Percentiles rank a stretch among this genome's conserved stretches.
These are phyloP conservation scores for Drosophila grimshawi DNA, from an alignment of 1,140 invertebrate species.

Conservation along the genomic window DNA sequence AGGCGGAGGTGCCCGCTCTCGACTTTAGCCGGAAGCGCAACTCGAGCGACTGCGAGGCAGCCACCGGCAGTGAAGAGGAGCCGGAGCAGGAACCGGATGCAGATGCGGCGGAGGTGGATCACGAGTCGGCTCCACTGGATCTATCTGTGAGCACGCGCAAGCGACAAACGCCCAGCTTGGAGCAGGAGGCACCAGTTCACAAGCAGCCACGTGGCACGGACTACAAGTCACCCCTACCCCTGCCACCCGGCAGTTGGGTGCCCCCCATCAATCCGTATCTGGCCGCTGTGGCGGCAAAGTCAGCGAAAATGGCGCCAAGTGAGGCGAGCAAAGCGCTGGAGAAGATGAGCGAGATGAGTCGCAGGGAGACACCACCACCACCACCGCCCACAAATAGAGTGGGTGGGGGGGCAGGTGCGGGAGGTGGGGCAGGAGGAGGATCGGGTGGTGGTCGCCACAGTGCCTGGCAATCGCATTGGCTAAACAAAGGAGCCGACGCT, in stretches of 20 bases:
- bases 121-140: constrained; percentile 90
- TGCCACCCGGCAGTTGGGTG: constrained; percentile 89
- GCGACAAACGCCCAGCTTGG: constrained; percentile 85
- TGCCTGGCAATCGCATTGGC: constrained; percentile 97
- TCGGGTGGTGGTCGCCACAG: constrained; percentile 89
- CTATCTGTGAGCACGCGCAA: constrained; percentile 91
- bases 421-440: constrained; percentile 62
- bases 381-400: constrained; percentile 30
- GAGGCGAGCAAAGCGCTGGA: constrained; percentile 94
- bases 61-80: constrained; percentile 46
- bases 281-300: constrained; percentile 88
- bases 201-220: constrained; percentile 88
- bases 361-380: constrained; percentile 85
- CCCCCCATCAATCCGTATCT: constrained; percentile 92
- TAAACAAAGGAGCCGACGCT: constrained; percentile 96
- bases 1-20: constrained; percentile 86
- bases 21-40: constrained; percentile 90
- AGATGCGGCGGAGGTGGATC: constrained; percentile 16
- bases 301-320: constrained; percentile 87
- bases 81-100: constrained; percentile 48
- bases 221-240: constrained; percentile 84
- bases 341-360: constrained; percentile 95
- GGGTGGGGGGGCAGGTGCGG: neutral
- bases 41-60: constrained; percentile 53
- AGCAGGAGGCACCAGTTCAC: constrained; percentile 86